phyloP scores from a whole-genome alignment of 2,888 invertebrate species.

The Hoplodrina blanda region DNA sequence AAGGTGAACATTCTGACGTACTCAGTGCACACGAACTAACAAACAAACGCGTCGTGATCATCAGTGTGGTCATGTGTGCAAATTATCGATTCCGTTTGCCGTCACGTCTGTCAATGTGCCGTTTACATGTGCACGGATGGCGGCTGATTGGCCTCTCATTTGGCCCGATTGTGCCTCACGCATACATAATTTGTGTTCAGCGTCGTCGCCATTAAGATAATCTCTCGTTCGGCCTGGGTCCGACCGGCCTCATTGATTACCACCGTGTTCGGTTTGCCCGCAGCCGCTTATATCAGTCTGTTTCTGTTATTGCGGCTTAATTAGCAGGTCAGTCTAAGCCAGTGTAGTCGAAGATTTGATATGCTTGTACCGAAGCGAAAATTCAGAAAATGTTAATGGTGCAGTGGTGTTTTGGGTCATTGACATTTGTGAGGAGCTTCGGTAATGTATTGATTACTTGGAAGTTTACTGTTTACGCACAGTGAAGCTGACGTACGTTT shows the following conservation, averaged over 20 bases:
- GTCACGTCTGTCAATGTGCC: slow-evolving; percentile 80
- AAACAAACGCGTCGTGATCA: slow-evolving; percentile 33
- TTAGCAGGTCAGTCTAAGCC: slow-evolving; percentile 27
- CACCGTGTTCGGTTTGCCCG: slow-evolving; percentile 41
- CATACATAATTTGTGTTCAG: slow-evolving; percentile 86
- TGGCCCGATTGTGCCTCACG: slow-evolving; percentile 86
- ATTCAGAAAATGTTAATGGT: not conserved
- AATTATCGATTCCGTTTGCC: slow-evolving; percentile 81
- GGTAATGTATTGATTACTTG: not conserved
- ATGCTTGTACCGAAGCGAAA: not conserved
- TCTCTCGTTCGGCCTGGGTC: slow-evolving; percentile 73
- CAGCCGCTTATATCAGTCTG: slow-evolving; percentile 39
- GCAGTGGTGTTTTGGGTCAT: not conserved
- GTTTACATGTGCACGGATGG: slow-evolving; percentile 76
- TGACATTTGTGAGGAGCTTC: not conserved
- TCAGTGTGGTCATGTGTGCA: slow-evolving; percentile 62
- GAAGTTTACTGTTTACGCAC: not conserved
- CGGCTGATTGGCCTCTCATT: slow-evolving; percentile 88
- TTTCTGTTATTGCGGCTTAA: slow-evolving; percentile 46
- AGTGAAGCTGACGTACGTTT: not conserved
- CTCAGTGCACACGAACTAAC: slow-evolving; percentile 12
- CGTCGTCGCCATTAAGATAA: slow-evolving; percentile 86
- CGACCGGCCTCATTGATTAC: slow-evolving; percentile 75
- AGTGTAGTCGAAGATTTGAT: slow-evolving; percentile 3
- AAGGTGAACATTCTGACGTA: slow-evolving; percentile 17